Conservation (phyloP, 2,113 vertebrate genomes). For the Echinops telfairi region DNA sequence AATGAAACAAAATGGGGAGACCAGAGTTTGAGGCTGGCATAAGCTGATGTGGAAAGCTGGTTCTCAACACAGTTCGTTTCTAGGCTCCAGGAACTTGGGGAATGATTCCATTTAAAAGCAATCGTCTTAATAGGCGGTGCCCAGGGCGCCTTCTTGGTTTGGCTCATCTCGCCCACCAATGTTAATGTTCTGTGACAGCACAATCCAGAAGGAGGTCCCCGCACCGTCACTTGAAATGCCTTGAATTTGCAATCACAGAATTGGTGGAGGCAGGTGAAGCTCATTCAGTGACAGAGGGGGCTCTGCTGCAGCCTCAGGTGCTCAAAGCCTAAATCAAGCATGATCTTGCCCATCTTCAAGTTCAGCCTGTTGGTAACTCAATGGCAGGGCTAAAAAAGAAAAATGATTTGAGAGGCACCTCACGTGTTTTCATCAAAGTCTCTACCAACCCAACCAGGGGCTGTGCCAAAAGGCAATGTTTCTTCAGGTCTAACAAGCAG, state of each 20-base stretch:
- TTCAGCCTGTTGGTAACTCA: background rate
- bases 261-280: accelerated
- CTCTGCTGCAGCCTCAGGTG: accelerated
- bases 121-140: background rate
- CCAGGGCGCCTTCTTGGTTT: too few species aligned
- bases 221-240: background rate
- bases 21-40: background rate
- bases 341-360: background rate
- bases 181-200: background rate
- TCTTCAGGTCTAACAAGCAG: constrained; percentile 64
- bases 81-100: background rate
- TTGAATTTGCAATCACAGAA: constrained; percentile 36
- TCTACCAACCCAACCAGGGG: constrained; percentile 61
- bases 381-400: constrained; percentile 52
- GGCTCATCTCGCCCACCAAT: background rate
- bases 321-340: background rate
- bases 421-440: constrained; percentile 60
- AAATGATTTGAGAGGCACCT: constrained; percentile 59
- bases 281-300: background rate
- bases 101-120: background rate
- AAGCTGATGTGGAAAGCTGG: too few species aligned
- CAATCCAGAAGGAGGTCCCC: background rate
- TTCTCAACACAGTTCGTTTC: background rate
- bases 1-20: background rate
- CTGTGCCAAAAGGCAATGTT: background rate